These are phyloP conservation scores for Platycnemis pennipes DNA, from an alignment of 2,888 invertebrate species.

Conservation along the genomic window DNA sequence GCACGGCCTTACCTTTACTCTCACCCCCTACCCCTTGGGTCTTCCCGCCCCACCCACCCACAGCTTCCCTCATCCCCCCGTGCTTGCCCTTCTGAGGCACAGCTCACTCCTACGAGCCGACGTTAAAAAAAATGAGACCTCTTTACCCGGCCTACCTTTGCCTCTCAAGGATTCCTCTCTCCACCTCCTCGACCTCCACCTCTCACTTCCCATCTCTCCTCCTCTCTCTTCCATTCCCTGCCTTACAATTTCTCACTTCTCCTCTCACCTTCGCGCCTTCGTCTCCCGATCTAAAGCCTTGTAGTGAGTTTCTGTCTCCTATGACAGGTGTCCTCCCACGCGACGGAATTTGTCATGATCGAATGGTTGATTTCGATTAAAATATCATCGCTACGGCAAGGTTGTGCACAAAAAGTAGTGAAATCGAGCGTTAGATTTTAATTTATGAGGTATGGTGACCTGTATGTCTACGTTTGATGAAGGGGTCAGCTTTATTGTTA, in stretches of 20 bases:
- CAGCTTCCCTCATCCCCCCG: not conserved
- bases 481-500: too few relatives aligned
- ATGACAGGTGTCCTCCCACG: too few relatives aligned
- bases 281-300: too few relatives aligned
- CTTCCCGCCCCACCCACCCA: not conserved
- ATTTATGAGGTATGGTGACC: too few relatives aligned
- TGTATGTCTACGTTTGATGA: too few relatives aligned
- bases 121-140: slow-evolving; percentile 34
- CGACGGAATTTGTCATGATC: too few relatives aligned
- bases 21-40: not conserved
- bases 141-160: not conserved
- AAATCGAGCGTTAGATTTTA: too few relatives aligned
- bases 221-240: not conserved
- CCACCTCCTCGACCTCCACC: not conserved
- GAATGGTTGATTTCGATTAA: too few relatives aligned
- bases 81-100: not conserved
- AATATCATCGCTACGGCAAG: not conserved
- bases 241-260: not conserved
- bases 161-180: not conserved
- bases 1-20: too few relatives aligned
- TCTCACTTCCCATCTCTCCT: not conserved
- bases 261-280: not conserved
- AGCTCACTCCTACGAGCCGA: not conserved
- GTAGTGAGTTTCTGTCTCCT: too few relatives aligned
- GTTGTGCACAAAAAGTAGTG: too few relatives aligned